Evolutionary conservation across 2,113 vertebrate species (phyloP).

Genomic region (Haemorhous mexicanus): DNA sequence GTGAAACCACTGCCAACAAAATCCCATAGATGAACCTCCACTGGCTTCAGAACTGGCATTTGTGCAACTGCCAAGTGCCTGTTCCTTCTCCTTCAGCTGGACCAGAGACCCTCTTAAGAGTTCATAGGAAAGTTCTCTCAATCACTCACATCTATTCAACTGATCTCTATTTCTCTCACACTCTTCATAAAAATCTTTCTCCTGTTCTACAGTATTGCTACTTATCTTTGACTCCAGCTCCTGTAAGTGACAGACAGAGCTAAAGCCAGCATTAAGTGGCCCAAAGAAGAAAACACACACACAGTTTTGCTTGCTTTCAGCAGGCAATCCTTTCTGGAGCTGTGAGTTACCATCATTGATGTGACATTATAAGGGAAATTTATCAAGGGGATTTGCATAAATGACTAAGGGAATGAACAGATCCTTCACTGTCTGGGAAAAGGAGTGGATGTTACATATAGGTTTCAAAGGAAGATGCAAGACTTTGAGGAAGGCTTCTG

Average conservation of each 20-base stretch:
- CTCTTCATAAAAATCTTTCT: background rate
- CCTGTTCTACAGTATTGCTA: background rate
- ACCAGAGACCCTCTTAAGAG: background rate
- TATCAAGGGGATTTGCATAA: slow-evolving; percentile 51
- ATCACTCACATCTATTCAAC: background rate
- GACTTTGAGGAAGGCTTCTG: background rate
- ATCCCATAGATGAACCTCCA: background rate
- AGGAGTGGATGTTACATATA: background rate
- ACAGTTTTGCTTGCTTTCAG: background rate
- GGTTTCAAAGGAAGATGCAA: slow-evolving; percentile 37
- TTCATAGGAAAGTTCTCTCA: background rate
- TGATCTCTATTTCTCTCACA: background rate
- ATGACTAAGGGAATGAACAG: slow-evolving; percentile 59
- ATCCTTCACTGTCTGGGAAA: slow-evolving; percentile 24
- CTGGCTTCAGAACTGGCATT: background rate
- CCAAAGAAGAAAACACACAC: background rate
- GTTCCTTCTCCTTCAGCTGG: background rate
- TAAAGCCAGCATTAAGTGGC: background rate
- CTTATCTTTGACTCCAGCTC: background rate
- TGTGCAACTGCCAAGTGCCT: background rate
- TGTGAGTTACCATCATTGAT: slow-evolving; percentile 55
- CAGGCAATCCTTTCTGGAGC: slow-evolving; percentile 9
- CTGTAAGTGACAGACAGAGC: background rate
- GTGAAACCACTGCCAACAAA: background rate
- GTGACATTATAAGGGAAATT: slow-evolving; percentile 32